Evolutionary conservation across 2,113 vertebrate genomes (phyloP).

Genomic region (Mirza zaza): DNA sequence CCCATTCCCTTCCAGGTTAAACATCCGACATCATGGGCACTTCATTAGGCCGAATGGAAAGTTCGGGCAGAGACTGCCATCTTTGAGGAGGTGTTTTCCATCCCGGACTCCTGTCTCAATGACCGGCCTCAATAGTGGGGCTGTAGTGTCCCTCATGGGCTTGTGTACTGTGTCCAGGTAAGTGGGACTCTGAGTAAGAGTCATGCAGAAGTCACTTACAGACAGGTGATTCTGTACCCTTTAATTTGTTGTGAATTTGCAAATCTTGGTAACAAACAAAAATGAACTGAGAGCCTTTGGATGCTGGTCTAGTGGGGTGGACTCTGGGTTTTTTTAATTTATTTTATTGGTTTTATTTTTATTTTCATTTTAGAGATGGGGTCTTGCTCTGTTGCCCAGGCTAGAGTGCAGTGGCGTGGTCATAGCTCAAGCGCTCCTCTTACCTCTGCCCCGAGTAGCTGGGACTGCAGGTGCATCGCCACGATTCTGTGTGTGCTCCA

Average conservation of each 20-base stretch:
- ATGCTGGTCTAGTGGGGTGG: not conserved
- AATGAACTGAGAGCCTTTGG: not conserved
- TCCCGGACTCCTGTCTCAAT: not conserved
- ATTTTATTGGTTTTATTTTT: not conserved
- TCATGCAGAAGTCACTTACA: not conserved
- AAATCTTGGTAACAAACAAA: not conserved
- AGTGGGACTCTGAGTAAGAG: not conserved
- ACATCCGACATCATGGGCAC: not conserved
- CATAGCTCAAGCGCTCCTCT: not conserved
- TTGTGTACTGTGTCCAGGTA: not conserved
- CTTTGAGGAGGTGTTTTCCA: not conserved
- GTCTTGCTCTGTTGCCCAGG: not conserved
- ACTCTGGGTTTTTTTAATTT: not conserved
- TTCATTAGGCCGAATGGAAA: not conserved
- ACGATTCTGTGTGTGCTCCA: not conserved
- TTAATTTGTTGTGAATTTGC: not conserved
- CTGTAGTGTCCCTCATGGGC: not conserved
- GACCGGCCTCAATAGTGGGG: not conserved
- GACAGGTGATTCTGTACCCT: not conserved
- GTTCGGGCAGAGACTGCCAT: too few relatives aligned
- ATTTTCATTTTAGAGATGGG: not conserved
- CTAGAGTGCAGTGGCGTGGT: not conserved
- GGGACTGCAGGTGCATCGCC: not conserved
- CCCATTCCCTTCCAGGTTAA: not conserved
- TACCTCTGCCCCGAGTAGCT: not conserved